Percentiles rank a stretch among this genome's conserved stretches.
phyloP scores from a whole-genome alignment of 2,797 vertebrate species.

The Myiothlypis coronata region DNA sequence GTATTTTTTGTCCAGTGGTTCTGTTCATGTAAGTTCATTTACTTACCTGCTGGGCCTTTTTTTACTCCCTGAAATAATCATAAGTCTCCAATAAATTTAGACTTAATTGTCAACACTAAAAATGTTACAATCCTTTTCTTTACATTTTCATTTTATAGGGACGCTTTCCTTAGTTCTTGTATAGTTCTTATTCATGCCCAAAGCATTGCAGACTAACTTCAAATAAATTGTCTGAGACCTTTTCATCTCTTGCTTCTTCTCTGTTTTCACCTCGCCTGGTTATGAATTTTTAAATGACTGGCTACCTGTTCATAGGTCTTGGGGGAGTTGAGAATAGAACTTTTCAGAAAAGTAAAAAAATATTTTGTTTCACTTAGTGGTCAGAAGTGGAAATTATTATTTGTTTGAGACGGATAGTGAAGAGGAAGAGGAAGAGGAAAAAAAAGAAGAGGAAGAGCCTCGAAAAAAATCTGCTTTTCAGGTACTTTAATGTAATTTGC shows the following conservation, averaged over 20 bases:
- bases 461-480: constrained; percentile 92
- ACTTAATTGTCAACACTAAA: background rate
- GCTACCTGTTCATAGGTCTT: constrained; percentile 3
- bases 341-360: constrained; percentile 69
- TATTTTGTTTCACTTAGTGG: constrained; percentile 89
- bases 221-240: background rate
- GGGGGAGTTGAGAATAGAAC: constrained; percentile 31
- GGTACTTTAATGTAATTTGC: constrained; percentile 56
- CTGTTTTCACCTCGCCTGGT: constrained; percentile 8
- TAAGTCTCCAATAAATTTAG: background rate
- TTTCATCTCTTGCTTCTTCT: constrained; percentile 29
- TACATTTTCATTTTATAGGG: constrained; percentile 9
- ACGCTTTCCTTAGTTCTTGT: background rate
- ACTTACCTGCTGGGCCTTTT: constrained; percentile 16
- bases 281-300: constrained; percentile 27
- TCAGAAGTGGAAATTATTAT: constrained; percentile 99
- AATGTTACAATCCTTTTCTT: background rate
- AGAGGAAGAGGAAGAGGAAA: constrained; percentile 95
- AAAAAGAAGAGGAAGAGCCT: constrained; percentile 86
- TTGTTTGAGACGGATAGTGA: constrained; percentile 99
- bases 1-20: constrained; percentile 40
- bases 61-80: constrained; percentile 4
- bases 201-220: background rate
- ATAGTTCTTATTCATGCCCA: background rate
- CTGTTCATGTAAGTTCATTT: constrained; percentile 18